Evolutionary conservation across 2,888 invertebrate genomes (phyloP).

Genomic region (Julus scandinavius): DNA sequence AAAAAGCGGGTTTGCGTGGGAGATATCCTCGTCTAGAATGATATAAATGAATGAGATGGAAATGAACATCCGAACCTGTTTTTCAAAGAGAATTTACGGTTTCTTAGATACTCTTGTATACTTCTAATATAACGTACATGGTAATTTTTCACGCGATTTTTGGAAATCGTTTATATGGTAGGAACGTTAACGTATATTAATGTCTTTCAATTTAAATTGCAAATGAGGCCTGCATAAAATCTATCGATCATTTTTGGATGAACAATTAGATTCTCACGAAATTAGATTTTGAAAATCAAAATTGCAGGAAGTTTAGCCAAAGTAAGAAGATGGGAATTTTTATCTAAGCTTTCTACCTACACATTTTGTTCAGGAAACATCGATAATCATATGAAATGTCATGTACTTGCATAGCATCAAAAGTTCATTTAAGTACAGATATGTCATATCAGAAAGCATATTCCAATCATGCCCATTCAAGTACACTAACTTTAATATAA

Average conservation of each 20-base stretch:
- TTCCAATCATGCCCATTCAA: no score
- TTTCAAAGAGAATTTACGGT: background rate
- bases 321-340: background rate
- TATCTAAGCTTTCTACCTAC: background rate
- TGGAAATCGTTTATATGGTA: background rate
- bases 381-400: background rate
- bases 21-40: background rate
- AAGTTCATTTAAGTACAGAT: no score
- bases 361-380: background rate
- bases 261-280: background rate
- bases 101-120: background rate
- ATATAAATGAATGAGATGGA: background rate
- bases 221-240: background rate
- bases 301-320: no score
- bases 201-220: background rate
- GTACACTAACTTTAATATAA: no score
- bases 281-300: background rate
- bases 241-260: background rate
- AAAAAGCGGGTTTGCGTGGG: background rate
- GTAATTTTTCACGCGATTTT: background rate
- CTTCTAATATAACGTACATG: background rate
- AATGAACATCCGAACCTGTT: background rate
- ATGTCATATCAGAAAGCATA: no score
- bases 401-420: no score
- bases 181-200: background rate